These are phyloP conservation scores for Pachypsylla venusta DNA, from an alignment of 1,140 invertebrate species.

Conservation along the genomic window DNA sequence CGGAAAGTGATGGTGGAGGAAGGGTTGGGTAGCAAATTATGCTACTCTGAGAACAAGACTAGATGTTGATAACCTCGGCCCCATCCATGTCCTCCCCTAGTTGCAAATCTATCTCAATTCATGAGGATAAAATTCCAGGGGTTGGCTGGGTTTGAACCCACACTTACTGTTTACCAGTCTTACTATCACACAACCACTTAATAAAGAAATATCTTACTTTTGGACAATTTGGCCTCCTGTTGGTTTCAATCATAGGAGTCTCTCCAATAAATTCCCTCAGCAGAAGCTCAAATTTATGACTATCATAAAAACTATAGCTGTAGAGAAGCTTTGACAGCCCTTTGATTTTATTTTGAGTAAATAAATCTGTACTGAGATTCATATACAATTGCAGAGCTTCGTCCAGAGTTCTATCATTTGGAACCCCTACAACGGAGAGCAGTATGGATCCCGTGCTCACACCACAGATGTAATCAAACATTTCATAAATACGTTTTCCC, in stretches of 20 bases:
- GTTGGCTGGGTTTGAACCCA: too few relatives aligned
- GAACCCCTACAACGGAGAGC: slow-evolving; percentile 43
- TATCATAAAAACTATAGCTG: slow-evolving; percentile 84
- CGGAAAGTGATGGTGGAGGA: too few relatives aligned
- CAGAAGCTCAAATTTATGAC: slow-evolving; percentile 66
- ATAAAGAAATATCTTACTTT: slow-evolving; percentile 36
- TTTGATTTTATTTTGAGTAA: slow-evolving; percentile 49
- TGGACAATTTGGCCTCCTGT: slow-evolving; percentile 40
- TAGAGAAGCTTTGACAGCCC: slow-evolving; percentile 67
- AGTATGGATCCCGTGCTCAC: slow-evolving; percentile 79
- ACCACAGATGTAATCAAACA: slow-evolving; percentile 84
- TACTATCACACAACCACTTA: background rate
- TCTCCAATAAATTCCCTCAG: slow-evolving; percentile 55
- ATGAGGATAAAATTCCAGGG: too few relatives aligned
- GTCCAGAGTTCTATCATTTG: slow-evolving; percentile 34
- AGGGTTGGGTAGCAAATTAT: too few relatives aligned
- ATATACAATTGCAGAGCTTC: slow-evolving; percentile 51
- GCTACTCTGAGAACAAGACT: too few relatives aligned
- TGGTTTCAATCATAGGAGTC: slow-evolving; percentile 46
- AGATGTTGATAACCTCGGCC: too few relatives aligned
- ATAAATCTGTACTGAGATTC: slow-evolving; percentile 50
- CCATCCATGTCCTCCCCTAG: too few relatives aligned
- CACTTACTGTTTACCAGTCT: background rate
- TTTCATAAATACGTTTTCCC: slow-evolving; percentile 43
- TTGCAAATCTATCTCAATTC: too few relatives aligned